Percentiles rank a stretch among this genome's conserved stretches.
Evolutionary conservation across 2,888 invertebrate genomes (phyloP).

Genomic region (Ectemnius cavifrons): DNA sequence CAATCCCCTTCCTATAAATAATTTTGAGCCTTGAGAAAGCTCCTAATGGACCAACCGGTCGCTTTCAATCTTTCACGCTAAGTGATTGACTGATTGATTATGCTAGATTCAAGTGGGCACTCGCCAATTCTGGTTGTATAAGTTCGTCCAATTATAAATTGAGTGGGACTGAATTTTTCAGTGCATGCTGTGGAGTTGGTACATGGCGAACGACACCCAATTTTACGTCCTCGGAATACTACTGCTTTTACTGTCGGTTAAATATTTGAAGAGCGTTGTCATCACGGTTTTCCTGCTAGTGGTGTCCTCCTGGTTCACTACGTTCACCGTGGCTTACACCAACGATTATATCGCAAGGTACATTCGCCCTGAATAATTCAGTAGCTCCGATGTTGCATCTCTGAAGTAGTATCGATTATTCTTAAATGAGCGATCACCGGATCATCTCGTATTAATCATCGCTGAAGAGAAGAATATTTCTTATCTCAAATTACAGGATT

Average conservation of each 20-base stretch:
- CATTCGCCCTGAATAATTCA: slow-evolving; percentile 12
- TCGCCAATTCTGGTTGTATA: too few relatives aligned
- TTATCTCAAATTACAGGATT: slow-evolving; percentile 78
- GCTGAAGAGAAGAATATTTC: background rate
- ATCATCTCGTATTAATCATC: too few relatives aligned
- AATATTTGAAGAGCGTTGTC: slow-evolving; percentile 82
- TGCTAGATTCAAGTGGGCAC: too few relatives aligned
- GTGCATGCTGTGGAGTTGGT: slow-evolving; percentile 79
- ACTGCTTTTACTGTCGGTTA: slow-evolving; percentile 75
- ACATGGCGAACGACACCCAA: slow-evolving; percentile 78
- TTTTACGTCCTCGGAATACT: slow-evolving; percentile 77
- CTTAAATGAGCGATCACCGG: background rate
- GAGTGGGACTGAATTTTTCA: slow-evolving; percentile 62
- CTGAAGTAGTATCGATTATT: background rate
- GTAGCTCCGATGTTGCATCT: background rate
- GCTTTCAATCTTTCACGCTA: too few relatives aligned
- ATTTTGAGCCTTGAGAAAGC: too few relatives aligned
- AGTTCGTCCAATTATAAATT: slow-evolving; percentile 20
- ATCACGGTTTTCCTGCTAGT: slow-evolving; percentile 81
- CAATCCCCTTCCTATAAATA: too few relatives aligned
- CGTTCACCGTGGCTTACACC: slow-evolving; percentile 86
- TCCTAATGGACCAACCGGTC: too few relatives aligned
- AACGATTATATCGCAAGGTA: slow-evolving; percentile 83
- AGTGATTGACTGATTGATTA: too few relatives aligned
- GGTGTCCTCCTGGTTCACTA: slow-evolving; percentile 86